These are phyloP conservation scores for Lateolabrax maculatus DNA, from an alignment of 2,797 vertebrate species.

Conservation along the genomic window DNA sequence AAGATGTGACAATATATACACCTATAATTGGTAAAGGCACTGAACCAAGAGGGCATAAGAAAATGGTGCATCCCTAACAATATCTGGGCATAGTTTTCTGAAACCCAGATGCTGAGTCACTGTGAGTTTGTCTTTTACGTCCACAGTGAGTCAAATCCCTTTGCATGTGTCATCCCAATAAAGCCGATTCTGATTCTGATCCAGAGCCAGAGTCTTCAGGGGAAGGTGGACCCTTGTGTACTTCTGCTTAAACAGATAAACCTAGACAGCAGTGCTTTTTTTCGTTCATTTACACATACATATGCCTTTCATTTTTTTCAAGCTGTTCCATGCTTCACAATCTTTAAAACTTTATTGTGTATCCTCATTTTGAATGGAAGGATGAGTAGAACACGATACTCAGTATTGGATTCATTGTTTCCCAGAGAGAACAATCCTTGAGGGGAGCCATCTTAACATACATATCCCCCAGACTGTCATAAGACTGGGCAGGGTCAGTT, in stretches of 20 bases:
- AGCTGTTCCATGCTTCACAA: not conserved
- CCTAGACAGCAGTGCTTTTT: not conserved
- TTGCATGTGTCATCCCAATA: not conserved
- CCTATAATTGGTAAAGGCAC: accelerated
- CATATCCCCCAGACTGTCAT: not conserved
- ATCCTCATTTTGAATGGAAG: not conserved
- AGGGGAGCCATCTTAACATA: not conserved
- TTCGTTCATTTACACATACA: not conserved
- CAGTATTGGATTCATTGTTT: not conserved
- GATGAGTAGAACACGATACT: not conserved
- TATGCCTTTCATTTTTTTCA: not conserved
- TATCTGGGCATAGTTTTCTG: not conserved
- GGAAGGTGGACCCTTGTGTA: not conserved
- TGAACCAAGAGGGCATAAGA: too few relatives aligned
- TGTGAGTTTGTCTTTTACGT: not conserved
- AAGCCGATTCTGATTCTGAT: not conserved
- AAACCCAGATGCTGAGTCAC: slow-evolving; percentile 14
- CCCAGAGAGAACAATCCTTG: not conserved
- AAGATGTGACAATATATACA: not conserved
- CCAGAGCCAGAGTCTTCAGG: too few relatives aligned
- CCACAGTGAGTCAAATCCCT: not conserved
- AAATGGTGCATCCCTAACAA: too few relatives aligned
- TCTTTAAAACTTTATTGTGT: slow-evolving; percentile 4
- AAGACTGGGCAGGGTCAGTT: not conserved
- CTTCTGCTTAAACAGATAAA: not conserved